phyloP scores from a whole-genome alignment of 2,113 vertebrate genomes.

The Leiothrix lutea region DNA sequence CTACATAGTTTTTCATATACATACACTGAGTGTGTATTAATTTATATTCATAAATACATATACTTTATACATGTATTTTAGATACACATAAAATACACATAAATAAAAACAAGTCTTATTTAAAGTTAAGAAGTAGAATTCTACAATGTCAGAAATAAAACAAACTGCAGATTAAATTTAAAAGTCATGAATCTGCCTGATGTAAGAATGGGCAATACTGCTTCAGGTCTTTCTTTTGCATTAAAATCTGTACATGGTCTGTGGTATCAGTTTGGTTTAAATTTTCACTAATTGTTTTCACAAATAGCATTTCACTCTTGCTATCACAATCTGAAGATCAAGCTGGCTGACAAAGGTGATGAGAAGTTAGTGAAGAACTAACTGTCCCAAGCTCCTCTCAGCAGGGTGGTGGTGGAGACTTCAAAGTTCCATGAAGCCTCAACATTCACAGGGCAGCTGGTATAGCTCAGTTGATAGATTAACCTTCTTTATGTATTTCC shows the following conservation, averaged over 20 bases:
- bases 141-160: not conserved
- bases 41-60: not conserved
- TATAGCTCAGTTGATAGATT: not conserved
- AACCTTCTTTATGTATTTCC: not conserved
- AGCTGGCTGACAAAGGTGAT: not conserved
- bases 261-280: not conserved
- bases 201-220: not conserved
- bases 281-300: not conserved
- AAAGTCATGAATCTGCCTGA: not conserved
- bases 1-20: not conserved
- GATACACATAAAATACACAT: not conserved
- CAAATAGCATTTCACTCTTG: not conserved
- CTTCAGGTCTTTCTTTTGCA: not conserved
- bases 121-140: not conserved
- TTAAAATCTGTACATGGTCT: not conserved
- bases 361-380: not conserved
- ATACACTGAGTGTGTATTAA: not conserved
- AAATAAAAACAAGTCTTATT: not conserved
- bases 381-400: not conserved
- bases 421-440: not conserved
- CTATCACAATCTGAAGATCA: not conserved
- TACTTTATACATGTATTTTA: not conserved
- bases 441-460: not conserved
- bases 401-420: rapidly evolving
- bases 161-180: not conserved